These are phyloP conservation scores for Myodes glareolus DNA, from an alignment of 2,113 vertebrate species.

Conservation along the genomic window DNA sequence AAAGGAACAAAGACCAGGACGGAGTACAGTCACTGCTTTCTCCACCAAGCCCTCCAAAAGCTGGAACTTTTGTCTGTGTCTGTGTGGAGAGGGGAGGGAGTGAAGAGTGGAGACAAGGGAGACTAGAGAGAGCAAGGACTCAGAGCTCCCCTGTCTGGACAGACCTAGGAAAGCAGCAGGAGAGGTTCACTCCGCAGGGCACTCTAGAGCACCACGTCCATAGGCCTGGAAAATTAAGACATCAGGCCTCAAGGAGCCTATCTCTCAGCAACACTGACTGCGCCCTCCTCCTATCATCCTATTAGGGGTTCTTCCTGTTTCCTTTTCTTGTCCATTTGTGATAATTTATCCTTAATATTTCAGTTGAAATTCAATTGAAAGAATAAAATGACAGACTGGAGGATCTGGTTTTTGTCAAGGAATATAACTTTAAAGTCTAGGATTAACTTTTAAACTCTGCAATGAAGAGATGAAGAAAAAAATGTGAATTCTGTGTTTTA, in stretches of 20 bases:
- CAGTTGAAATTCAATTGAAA: conserved; percentile 59
- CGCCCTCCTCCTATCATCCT: not conserved
- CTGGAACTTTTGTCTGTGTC: not conserved
- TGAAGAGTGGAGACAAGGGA: accelerated
- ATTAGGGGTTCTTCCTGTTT: conserved; percentile 34
- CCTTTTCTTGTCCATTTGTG: conserved; percentile 66
- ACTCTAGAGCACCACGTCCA: not conserved
- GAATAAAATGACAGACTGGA: conserved; percentile 49
- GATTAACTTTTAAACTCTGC: conserved; percentile 37
- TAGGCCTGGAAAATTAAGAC: not conserved
- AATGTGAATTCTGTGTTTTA: not conserved
- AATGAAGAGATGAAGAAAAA: not conserved
- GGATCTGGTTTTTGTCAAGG: conserved; percentile 40
- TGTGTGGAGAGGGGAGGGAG: not conserved
- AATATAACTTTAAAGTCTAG: conserved; percentile 36
- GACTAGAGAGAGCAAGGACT: conserved; percentile 39
- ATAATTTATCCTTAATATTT: conserved; percentile 49
- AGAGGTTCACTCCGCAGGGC: not conserved
- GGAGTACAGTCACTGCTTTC: not conserved
- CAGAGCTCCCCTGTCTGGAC: conserved; percentile 38
- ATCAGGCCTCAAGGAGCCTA: not conserved
- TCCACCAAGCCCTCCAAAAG: not conserved
- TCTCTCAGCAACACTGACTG: not conserved
- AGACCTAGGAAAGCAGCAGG: conserved; percentile 40
- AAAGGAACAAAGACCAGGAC: not conserved